Evolutionary conservation across 2,888 invertebrate species (phyloP), one percentile per base, ranked within the genome.

Genomic region (Nemotelus nigrinus): DNA sequence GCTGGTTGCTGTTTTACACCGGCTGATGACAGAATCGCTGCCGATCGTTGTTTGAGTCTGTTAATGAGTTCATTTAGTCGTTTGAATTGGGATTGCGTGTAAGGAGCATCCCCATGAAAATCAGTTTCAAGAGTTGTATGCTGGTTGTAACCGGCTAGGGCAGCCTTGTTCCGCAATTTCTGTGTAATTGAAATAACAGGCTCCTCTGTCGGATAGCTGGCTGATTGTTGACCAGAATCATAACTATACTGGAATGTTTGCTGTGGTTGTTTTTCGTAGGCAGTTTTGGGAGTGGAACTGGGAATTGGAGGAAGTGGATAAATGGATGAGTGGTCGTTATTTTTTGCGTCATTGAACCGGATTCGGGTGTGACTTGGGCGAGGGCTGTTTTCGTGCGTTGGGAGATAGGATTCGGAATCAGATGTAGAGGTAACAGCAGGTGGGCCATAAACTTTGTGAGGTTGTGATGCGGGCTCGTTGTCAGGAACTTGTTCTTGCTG

Each of bases 301-400:
- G 67, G 57, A 25, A 85, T 83, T 6, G 85, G 83, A 44, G 84
- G 84, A 68, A 85, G 76, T 0, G 82, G 80, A 47, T 85, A 85
- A 78, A 81, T 82, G 2, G 82, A 79, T 2, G 83, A 82, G 72
- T 85, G 83, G 70, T 85, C 84, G 6, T 81, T 80, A 55, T 81
- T 82, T 39, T 55, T 58, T 44, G 63, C 68, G 5, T 70, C 64
- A 3, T 84, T 85, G 79, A 87, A 87, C 68, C 85, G 81, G 7
- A 87, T 86, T 77, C 85, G 86, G 3, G 87, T 87, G 79, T 87
- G 87, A 0, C 86, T 85, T 70, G 82, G 76, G 2, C 86, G 83
- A 0, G 87, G 87, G 82, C 84, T 86, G 79, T 87, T 87, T 80
- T 87, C 87, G 2, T 82, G 83, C 2, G 78, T 81, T 72, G 78